A percentile compares a stretch with the other conserved stretches of the same genome.
phyloP scores from a whole-genome alignment of 2,888 invertebrate species.

The Lasiommata megera region DNA sequence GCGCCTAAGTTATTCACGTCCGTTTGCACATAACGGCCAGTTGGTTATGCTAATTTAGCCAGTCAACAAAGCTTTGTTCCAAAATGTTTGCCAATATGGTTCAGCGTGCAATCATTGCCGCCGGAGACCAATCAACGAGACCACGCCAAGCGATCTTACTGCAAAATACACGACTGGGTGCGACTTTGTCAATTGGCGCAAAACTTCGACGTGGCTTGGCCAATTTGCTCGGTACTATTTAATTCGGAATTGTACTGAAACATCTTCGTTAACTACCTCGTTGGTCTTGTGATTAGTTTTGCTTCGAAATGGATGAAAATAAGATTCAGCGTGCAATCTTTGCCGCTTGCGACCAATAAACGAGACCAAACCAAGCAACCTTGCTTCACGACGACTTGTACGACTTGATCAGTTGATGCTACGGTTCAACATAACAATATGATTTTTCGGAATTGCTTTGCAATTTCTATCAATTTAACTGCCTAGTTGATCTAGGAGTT shows the following conservation, averaged over 20 bases:
- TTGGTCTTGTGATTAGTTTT: background rate
- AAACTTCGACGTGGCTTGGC: too few relatives aligned
- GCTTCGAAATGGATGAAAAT: too few relatives aligned
- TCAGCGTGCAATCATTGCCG: background rate
- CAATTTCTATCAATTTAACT: too few relatives aligned
- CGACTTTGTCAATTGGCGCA: background rate
- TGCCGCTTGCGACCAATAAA: too few relatives aligned
- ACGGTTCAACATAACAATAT: too few relatives aligned
- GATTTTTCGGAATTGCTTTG: too few relatives aligned
- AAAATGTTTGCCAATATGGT: conserved; percentile 6
- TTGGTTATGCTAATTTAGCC: conserved; percentile 7
- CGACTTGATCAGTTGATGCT: too few relatives aligned
- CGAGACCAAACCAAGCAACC: too few relatives aligned
- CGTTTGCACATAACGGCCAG: conserved; percentile 1
- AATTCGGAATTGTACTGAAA: background rate
- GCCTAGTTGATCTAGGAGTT: too few relatives aligned
- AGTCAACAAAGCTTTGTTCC: conserved; percentile 13
- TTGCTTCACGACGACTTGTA: too few relatives aligned
- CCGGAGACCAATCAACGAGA: conserved; percentile 10
- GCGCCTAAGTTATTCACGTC: background rate
- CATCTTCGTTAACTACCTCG: background rate
- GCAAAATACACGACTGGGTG: background rate
- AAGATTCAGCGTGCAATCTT: too few relatives aligned
- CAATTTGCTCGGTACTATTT: background rate
- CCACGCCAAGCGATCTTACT: conserved; percentile 3